Evolutionary conservation across 2,888 invertebrate species (phyloP).

Genomic region (Ptychoptera contaminata): DNA sequence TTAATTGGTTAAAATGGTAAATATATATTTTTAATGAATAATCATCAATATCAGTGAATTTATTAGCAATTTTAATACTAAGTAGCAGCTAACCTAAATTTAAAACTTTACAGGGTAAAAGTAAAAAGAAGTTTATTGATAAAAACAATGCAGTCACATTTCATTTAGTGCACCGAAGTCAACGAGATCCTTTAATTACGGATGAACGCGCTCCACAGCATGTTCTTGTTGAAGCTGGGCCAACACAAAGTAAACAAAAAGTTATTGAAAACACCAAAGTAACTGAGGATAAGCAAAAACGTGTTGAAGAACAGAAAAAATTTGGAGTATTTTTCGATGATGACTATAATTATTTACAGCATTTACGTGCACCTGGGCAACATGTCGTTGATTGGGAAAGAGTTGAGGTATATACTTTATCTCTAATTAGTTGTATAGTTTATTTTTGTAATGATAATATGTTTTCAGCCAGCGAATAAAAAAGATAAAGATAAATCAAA

Average conservation of each 20-base stretch:
- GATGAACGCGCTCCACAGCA: conserved; percentile 81
- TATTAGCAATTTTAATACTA: not conserved
- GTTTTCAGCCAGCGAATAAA: conserved; percentile 7
- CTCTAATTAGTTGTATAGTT: not conserved
- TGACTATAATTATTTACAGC: conserved; percentile 89
- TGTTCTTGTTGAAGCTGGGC: conserved; percentile 50
- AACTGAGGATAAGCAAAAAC: conserved; percentile 31
- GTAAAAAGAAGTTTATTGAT: conserved; percentile 55
- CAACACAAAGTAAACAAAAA: conserved; percentile 28
- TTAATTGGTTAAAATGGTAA: not conserved
- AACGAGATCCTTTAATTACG: conserved; percentile 77
- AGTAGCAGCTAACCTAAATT: not conserved
- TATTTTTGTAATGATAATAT: too few relatives aligned
- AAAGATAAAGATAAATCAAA: conserved; percentile 16
- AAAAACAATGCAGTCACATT: conserved; percentile 84
- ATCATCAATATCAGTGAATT: not conserved
- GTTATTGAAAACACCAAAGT: conserved; percentile 16
- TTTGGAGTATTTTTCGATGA: conserved; percentile 90
- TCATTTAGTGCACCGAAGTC: conserved; percentile 83
- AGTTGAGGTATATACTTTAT: conserved; percentile 25
- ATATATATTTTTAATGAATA: not conserved
- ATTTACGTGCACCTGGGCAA: conserved; percentile 39
- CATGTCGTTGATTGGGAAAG: conserved; percentile 28
- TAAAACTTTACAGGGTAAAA: conserved; percentile 20
- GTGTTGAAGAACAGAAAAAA: conserved; percentile 57